Evolutionary conservation across 2,888 invertebrate species (phyloP).

Genomic region (Rhabditoides inermis): DNA sequence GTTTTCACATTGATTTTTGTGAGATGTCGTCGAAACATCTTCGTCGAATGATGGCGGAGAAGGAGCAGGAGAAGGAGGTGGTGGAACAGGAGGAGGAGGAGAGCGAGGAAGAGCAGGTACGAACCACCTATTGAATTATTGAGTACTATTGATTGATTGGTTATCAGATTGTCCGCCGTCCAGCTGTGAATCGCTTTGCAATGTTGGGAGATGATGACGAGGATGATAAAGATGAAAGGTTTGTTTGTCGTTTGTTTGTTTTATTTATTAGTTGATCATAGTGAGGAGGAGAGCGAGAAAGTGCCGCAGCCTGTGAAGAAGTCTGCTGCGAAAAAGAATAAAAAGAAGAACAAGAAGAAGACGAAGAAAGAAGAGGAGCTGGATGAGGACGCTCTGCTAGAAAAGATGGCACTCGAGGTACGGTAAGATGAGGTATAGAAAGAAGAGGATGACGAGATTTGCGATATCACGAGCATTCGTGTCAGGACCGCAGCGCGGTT

Average conservation of each 20-base stretch:
- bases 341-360: slow-evolving; percentile 8
- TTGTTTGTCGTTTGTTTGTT: too few species aligned
- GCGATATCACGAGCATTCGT: too few species aligned
- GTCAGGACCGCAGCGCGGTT: too few species aligned
- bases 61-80: slow-evolving; percentile 13
- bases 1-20: background rate
- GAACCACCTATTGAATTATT: too few species aligned
- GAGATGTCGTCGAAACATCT: slow-evolving; percentile 40
- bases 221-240: background rate
- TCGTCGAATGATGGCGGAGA: slow-evolving; percentile 22
- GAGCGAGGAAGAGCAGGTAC: background rate
- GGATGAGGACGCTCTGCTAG: background rate
- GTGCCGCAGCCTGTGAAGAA: slow-evolving; percentile 2
- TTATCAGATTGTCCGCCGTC: too few species aligned
- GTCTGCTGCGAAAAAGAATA: slow-evolving; percentile 1
- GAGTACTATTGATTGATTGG: too few species aligned
- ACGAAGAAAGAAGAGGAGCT: slow-evolving; percentile 9
- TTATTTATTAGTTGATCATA: too few species aligned
- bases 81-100: slow-evolving; percentile 12
- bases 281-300: slow-evolving; percentile 12
- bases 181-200: too few species aligned
- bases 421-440: too few species aligned
- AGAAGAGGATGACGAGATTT: too few species aligned
- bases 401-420: too few species aligned
- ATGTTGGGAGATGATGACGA: background rate